Percentiles rank a stretch among this genome's conserved stretches.
phyloP scores from a whole-genome alignment of 2,113 vertebrate species.

The Lophura nycthemera region DNA sequence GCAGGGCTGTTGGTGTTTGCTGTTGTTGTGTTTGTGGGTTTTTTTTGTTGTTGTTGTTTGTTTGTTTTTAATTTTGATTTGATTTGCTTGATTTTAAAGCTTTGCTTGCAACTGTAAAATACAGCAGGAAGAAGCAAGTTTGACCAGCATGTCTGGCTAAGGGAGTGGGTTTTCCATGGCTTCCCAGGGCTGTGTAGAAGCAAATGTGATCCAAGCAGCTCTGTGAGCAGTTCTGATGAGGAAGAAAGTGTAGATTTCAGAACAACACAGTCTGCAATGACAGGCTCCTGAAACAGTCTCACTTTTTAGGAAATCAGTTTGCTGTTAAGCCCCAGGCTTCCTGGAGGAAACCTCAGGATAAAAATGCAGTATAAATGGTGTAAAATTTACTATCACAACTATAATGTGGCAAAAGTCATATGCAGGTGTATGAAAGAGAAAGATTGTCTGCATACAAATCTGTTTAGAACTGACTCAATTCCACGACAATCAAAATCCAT shows the following conservation, averaged over 20 bases:
- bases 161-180: neutral
- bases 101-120: neutral
- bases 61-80: neutral
- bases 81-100: neutral
- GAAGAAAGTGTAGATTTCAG: neutral
- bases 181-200: neutral
- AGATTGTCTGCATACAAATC: neutral
- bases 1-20: conserved; percentile 18
- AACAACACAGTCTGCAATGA: neutral
- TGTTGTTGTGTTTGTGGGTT: neutral
- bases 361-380: neutral
- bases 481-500: neutral
- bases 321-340: neutral
- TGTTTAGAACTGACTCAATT: neutral
- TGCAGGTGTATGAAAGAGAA: neutral
- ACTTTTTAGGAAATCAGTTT: neutral
- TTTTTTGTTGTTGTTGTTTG: neutral
- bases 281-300: neutral
- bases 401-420: neutral
- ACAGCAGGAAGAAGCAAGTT: conserved; percentile 27
- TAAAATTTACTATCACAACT: neutral
- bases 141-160: neutral
- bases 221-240: neutral
- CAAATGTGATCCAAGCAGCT: neutral
- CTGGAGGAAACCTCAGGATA: neutral